Conservation (phyloP, 2,888 invertebrate species). For the Pedicia rivosa region DNA sequence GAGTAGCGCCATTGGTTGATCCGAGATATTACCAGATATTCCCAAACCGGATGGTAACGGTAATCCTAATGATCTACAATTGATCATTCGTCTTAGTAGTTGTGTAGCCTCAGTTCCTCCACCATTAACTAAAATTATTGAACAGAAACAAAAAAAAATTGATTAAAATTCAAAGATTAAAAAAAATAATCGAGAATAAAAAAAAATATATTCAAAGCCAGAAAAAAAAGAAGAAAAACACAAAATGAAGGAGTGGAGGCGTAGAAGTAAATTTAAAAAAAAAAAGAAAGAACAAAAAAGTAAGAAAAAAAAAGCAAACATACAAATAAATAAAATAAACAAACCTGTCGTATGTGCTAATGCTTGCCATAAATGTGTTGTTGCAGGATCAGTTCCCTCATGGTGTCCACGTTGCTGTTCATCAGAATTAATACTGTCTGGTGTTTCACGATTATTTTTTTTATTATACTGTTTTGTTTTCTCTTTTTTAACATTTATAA, state of each 20-base stretch:
- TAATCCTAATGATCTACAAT: constrained; percentile 56
- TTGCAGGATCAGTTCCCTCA: constrained; percentile 25
- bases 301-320: no score
- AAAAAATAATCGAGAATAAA: no score
- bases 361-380: constrained; percentile 32
- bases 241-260: no score
- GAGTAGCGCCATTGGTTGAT: constrained; percentile 21
- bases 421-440: constrained; percentile 26
- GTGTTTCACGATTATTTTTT: constrained; percentile 16
- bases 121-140: constrained; percentile 33
- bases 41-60: constrained; percentile 39
- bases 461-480: background rate
- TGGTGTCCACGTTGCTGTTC: constrained; percentile 18
- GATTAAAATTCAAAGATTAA: no score
- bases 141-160: constrained; percentile 10
- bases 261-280: background rate
- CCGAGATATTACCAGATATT: constrained; percentile 19
- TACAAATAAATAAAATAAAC: constrained; percentile 4
- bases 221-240: no score
- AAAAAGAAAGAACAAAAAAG: no score
- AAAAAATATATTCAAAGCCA: no score
- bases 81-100: constrained; percentile 56
- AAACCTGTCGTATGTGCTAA: constrained; percentile 28
- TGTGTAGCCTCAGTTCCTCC: constrained; percentile 56
- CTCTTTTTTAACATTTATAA: background rate